These are phyloP conservation scores for Parnassius smintheus DNA, from an alignment of 2,888 invertebrate species.

Conservation along the genomic window DNA sequence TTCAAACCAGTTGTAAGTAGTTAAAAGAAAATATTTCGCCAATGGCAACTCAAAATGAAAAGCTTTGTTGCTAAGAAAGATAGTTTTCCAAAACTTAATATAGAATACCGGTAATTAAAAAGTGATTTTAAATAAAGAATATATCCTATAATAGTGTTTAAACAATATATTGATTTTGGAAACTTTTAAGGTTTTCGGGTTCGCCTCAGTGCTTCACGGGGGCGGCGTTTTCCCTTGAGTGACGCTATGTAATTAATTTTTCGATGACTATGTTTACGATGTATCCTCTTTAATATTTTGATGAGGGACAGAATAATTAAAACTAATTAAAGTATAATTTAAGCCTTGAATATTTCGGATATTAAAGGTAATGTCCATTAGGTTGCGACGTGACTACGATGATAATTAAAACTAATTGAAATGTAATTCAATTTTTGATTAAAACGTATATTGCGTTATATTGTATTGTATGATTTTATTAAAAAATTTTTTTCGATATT, in stretches of 20 bases:
- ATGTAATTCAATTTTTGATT: too few species aligned
- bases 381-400: too few species aligned
- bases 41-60: constrained; percentile 22
- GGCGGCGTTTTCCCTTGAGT: constrained; percentile 27
- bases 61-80: neutral
- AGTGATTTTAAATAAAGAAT: neutral
- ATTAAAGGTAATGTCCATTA: too few species aligned
- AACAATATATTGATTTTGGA: constrained; percentile 56
- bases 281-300: neutral
- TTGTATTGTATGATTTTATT: too few species aligned
- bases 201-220: constrained; percentile 29
- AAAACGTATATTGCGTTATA: too few species aligned
- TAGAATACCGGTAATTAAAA: neutral
- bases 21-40: constrained; percentile 31
- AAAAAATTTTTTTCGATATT: too few species aligned
- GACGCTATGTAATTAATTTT: constrained; percentile 30
- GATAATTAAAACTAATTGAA: too few species aligned
- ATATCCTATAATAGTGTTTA: constrained; percentile 43
- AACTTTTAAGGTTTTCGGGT: constrained; percentile 42
- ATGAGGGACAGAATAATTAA: too few species aligned
- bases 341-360: too few species aligned
- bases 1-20: constrained; percentile 57
- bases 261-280: constrained; percentile 6
- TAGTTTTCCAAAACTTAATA: neutral
- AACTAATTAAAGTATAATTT: too few species aligned